Percentiles rank a stretch among this genome's conserved stretches.
These are phyloP conservation scores for Oryzias melastigma DNA, from an alignment of 2,113 vertebrate genomes.

Conservation along the genomic window DNA sequence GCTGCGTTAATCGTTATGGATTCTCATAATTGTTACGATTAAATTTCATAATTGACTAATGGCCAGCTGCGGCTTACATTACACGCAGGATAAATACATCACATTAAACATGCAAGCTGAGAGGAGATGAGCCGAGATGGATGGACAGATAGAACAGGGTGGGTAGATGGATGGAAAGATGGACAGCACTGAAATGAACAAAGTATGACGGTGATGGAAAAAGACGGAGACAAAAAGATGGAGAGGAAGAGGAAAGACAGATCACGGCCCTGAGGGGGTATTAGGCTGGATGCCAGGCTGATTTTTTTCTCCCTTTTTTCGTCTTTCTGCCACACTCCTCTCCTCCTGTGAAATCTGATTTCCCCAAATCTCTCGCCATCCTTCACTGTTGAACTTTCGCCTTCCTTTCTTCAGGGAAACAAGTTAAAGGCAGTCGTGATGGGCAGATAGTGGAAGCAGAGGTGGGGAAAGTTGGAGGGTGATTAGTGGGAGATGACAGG, in stretches of 20 bases:
- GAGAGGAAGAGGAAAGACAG: slow-evolving; percentile 25
- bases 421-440: slow-evolving; percentile 50
- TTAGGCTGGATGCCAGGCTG: slow-evolving; percentile 53
- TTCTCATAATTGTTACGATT: slow-evolving; percentile 79
- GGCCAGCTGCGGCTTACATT: slow-evolving; percentile 76
- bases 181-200: slow-evolving; percentile 10
- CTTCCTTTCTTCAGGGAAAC: slow-evolving; percentile 38
- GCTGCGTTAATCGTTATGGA: slow-evolving; percentile 75
- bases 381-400: slow-evolving; percentile 43
- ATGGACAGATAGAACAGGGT: slow-evolving; percentile 56
- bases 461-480: slow-evolving; percentile 69
- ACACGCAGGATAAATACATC: slow-evolving; percentile 71
- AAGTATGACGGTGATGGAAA: slow-evolving; percentile 23
- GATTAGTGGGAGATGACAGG: slow-evolving; percentile 80
- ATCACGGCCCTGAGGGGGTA: slow-evolving; percentile 47
- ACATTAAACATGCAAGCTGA: slow-evolving; percentile 72
- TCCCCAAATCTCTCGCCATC: slow-evolving; percentile 36
- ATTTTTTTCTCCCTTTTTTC: slow-evolving; percentile 14
- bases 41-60: slow-evolving; percentile 79
- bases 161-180: slow-evolving; percentile 26
- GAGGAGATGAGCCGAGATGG: slow-evolving; percentile 70
- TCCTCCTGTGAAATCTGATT: slow-evolving; percentile 43
- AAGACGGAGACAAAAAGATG: slow-evolving; percentile 18
- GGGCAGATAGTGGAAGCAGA: slow-evolving; percentile 37
- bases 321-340: slow-evolving; percentile 20